phyloP scores from a whole-genome alignment of 2,113 vertebrate species.

The Thunnus thynnus region DNA sequence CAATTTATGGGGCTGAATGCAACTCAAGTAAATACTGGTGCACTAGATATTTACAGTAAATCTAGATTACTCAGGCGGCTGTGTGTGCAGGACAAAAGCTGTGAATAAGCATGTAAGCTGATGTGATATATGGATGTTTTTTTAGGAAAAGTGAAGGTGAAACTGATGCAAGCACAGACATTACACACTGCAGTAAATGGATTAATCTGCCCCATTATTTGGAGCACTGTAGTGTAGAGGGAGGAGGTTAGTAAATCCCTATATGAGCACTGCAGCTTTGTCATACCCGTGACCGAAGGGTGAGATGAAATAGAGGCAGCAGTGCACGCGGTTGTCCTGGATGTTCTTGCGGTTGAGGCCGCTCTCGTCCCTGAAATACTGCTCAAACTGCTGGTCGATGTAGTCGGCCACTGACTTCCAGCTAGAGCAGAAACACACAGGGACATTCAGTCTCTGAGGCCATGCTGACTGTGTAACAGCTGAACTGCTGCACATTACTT shows the following conservation, averaged over 20 bases:
- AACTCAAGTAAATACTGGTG: not conserved
- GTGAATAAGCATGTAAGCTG: not conserved
- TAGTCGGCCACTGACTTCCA: constrained; percentile 98
- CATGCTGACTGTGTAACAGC: not conserved
- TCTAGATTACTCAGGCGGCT: constrained; percentile 8
- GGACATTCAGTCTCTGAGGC: constrained; percentile 38
- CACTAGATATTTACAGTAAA: not conserved
- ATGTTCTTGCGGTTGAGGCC: constrained; percentile 98
- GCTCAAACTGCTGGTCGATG: constrained; percentile 98
- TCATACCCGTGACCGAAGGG: constrained; percentile 95
- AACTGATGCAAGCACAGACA: not conserved
- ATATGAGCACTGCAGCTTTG: not conserved
- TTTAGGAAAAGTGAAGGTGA: too few relatives aligned
- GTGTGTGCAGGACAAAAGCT: not conserved
- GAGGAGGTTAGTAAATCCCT: not conserved
- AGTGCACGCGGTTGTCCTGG: constrained; percentile 98
- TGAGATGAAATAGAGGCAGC: constrained; percentile 99
- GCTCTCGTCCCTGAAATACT: constrained; percentile 99
- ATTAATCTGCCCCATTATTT: not conserved
- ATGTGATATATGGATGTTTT: too few relatives aligned
- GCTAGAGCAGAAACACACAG: constrained; percentile 80
- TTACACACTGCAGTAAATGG: not conserved
- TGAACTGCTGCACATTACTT: constrained; percentile 12
- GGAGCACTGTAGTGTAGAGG: constrained; percentile 1
- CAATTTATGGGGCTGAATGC: constrained; percentile 34